Conservation (phyloP, 2,113 vertebrate species). For the Gulo gulo region DNA sequence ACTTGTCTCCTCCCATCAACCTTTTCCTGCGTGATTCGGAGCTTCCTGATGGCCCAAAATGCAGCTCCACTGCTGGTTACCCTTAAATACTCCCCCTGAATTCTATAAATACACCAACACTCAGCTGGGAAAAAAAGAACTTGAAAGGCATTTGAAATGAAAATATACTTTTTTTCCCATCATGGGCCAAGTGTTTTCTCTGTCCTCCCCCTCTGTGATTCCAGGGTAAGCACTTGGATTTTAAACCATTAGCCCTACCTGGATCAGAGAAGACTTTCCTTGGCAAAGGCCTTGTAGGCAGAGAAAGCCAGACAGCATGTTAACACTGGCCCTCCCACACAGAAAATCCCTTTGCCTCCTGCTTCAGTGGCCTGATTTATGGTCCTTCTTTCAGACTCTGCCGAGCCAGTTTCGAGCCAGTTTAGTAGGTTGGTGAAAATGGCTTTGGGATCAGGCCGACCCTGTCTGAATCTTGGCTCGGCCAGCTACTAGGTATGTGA, state of each 20-base stretch:
- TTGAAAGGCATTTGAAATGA: constrained; percentile 78
- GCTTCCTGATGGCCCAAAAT: constrained; percentile 48
- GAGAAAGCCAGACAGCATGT: background rate
- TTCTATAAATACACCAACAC: constrained; percentile 74
- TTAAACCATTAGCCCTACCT: background rate
- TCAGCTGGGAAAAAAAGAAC: constrained; percentile 71
- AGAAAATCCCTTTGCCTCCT: background rate
- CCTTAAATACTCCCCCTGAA: constrained; percentile 64
- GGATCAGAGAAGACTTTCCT: background rate
- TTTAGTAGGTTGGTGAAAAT: background rate
- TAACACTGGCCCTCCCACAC: background rate
- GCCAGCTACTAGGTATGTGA: background rate
- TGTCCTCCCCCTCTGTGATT: background rate
- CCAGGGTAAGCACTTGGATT: background rate
- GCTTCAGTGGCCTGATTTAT: background rate
- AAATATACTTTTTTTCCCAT: constrained; percentile 72
- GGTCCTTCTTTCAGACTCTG: background rate
- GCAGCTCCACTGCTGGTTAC: constrained; percentile 29
- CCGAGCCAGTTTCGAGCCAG: background rate
- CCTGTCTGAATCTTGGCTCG: constrained; percentile 68
- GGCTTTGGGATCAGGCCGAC: constrained; percentile 63
- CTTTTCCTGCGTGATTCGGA: constrained; percentile 20
- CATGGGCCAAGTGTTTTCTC: constrained; percentile 66
- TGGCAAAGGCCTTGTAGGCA: background rate
- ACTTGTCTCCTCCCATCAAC: constrained; percentile 28